Conservation (phyloP, 2,888 invertebrate species). For the Eristalinus sepulchralis region DNA sequence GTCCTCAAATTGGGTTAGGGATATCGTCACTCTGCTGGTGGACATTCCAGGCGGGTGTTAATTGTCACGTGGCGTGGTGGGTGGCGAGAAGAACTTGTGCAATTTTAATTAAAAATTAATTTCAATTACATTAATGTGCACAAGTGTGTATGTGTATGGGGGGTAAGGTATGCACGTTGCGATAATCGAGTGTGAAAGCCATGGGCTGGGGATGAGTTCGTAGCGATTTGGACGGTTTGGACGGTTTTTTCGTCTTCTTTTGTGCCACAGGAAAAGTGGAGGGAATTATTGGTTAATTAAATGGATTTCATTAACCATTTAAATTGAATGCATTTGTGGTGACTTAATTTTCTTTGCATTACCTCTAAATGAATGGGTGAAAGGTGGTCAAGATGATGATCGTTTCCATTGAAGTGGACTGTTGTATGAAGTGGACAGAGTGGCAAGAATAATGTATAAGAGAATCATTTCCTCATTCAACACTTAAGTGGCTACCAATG, state of each 20-base stretch:
- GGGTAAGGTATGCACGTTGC: not conserved
- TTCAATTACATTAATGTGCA: conserved; percentile 57
- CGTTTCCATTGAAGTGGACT: no score
- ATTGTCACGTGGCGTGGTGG: conserved; percentile 12
- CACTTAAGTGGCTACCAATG: no score
- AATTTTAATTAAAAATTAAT: conserved; percentile 67
- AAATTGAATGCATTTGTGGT: not conserved
- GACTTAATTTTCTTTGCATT: not conserved
- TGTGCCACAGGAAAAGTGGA: not conserved
- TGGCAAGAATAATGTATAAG: no score
- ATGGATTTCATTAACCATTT: not conserved
- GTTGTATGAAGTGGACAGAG: no score
- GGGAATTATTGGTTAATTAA: not conserved
- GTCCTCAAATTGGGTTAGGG: conserved; percentile 62
- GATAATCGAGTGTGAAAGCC: not conserved
- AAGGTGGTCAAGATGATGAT: no score
- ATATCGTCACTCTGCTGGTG: conserved; percentile 30
- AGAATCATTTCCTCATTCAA: no score
- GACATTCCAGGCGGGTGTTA: not conserved
- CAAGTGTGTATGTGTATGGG: not conserved
- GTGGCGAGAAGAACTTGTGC: conserved; percentile 40
- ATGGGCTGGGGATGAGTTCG: not conserved
- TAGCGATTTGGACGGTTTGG: not conserved
- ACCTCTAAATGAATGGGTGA: no score
- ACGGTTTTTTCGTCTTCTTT: not conserved